Conservation (phyloP, 2,888 invertebrate genomes). For the Lepidochitona cinerea region DNA sequence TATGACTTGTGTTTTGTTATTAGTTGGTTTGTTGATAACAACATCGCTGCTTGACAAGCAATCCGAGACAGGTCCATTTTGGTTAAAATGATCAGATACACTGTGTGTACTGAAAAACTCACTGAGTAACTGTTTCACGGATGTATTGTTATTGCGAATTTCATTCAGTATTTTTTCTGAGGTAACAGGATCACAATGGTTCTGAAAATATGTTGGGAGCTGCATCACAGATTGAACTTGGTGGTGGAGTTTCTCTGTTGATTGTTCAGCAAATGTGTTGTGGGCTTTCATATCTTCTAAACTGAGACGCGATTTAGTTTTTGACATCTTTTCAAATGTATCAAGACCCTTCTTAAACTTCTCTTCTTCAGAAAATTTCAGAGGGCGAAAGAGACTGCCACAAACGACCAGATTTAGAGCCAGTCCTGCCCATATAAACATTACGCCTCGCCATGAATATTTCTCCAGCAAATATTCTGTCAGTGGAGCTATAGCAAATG, state of each 20-base stretch:
- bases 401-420: conserved; percentile 64
- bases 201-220: conserved; percentile 83
- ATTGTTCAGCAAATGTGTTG: conserved; percentile 34
- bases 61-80: no score
- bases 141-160: conserved; percentile 37
- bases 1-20: conserved; percentile 7
- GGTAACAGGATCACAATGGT: conserved; percentile 3
- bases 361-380: conserved; percentile 51
- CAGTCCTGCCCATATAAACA: conserved; percentile 66
- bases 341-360: conserved; percentile 49
- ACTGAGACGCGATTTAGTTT: conserved; percentile 43
- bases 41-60: no score
- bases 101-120: background rate
- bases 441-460: conserved; percentile 68
- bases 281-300: conserved; percentile 34
- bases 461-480: conserved; percentile 59
- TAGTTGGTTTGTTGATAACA: background rate
- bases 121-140: conserved; percentile 12
- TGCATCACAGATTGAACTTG: conserved; percentile 79
- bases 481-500: conserved; percentile 67
- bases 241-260: conserved; percentile 13
- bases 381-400: conserved; percentile 63
- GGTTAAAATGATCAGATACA: background rate
- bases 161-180: conserved; percentile 42
- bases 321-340: conserved; percentile 55